Base-by-base conservation (phyloP, 2,888 invertebrate genomes). In the Polydesmus complanatus region DNA sequence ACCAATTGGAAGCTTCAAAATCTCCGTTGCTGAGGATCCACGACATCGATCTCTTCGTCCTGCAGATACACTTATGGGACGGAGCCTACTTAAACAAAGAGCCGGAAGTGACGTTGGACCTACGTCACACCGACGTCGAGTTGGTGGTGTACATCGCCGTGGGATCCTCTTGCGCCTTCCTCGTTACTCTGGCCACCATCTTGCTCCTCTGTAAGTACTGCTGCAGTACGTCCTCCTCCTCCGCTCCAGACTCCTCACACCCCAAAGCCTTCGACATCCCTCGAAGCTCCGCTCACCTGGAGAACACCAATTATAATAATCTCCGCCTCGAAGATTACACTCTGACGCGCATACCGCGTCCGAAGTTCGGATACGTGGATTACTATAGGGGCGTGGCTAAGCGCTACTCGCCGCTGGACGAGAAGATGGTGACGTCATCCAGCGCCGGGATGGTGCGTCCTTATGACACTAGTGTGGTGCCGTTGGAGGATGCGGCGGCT, bases 251-350 rank as follows among this genome's bases (percentile, higher is more conserved):
- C 59, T 61, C n/a, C 37, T 55, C 14, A 53, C 60, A 1, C 57
- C 63, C 11, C 1, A 61, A 63, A 56, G 57, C 61, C 21, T 60
- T 64, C 47, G 58, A 62, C 14, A n/a, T n/a, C n/a, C 8, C 37
- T 8, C 5, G 14, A 8, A 14, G 37, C 37, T 8, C 5, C 14
- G 37, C 37, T 14, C 37, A 37, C 37, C 47, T 61, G 21, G 53
- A 61, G 2, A 63, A 65, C 52, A 51, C 62, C 47, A 37, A 37
- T 37, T n/a, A n/a, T n/a, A 37, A 5, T 37, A 61, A 62, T n/a
- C 53, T 65, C n/a, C 49, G 65, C 3, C 64, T 66, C n/a, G 66
- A 67, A 61, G 66, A 67, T 56, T 67, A 66, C 58, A 66, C 66
- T 19, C 54, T 67, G 3, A 67, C 66, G 1, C 63, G 64, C 27